phyloP scores from a whole-genome alignment of 2,113 vertebrate genomes.

The Gymnocephalus cernua region DNA sequence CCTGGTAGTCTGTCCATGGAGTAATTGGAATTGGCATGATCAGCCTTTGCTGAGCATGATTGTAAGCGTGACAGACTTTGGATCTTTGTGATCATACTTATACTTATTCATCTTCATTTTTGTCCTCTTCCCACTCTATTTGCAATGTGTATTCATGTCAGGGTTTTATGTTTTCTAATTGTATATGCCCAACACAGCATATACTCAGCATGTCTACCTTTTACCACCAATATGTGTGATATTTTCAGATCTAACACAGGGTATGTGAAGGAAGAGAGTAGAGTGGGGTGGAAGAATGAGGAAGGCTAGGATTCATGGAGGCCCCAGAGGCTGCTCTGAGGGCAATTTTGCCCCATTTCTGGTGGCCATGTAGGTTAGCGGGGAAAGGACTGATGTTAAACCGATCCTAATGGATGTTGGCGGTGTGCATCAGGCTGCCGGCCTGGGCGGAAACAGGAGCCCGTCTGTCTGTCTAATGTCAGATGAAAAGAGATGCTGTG shows the following conservation, averaged over 20 bases:
- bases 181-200: background rate
- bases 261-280: background rate
- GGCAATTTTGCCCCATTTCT: slow-evolving; percentile 63
- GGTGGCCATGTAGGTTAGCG: slow-evolving; percentile 56
- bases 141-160: background rate
- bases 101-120: slow-evolving; percentile 44
- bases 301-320: slow-evolving; percentile 28
- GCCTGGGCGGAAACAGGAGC: slow-evolving; percentile 51
- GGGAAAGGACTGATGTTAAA: slow-evolving; percentile 55
- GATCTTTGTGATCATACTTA: slow-evolving; percentile 5
- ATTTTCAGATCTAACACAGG: slow-evolving; percentile 24
- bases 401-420: slow-evolving; percentile 68
- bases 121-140: slow-evolving; percentile 1
- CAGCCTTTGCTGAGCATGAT: slow-evolving; percentile 26
- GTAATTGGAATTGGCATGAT: slow-evolving; percentile 40
- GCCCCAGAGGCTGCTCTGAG: slow-evolving; percentile 49
- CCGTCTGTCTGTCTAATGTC: slow-evolving; percentile 57
- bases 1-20: slow-evolving; percentile 21
- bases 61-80: background rate
- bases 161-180: slow-evolving; percentile 14
- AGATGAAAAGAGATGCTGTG: slow-evolving; percentile 58
- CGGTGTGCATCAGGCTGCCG: slow-evolving; percentile 40
- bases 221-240: background rate
- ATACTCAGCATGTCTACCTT: background rate
- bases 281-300: slow-evolving; percentile 38